Evolutionary conservation across 2,797 vertebrate species (phyloP).

Genomic region (Loris lydekkerianus): DNA sequence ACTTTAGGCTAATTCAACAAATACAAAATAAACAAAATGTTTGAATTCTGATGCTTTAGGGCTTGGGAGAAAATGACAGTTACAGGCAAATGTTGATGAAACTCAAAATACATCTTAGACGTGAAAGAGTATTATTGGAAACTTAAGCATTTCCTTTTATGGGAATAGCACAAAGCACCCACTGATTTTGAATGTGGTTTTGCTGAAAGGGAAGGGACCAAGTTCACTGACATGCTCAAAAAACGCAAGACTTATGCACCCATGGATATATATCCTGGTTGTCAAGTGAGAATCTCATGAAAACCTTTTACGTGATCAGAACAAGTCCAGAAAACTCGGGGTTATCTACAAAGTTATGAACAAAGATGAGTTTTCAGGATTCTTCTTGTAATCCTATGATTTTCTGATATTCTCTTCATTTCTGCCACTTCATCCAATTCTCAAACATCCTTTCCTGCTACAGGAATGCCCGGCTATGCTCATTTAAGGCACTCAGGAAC

Average conservation of each 20-base stretch:
- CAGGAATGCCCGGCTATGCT: neutral
- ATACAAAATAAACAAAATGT: neutral
- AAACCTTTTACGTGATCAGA: neutral
- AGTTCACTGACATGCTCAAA: neutral
- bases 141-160: neutral
- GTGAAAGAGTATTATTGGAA: neutral
- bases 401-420: neutral
- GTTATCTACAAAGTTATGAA: neutral
- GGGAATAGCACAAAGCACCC: neutral
- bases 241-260: neutral
- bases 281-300: neutral
- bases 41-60: neutral
- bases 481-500: neutral
- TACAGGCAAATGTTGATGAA: neutral
- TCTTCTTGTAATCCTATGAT: neutral
- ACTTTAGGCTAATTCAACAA: neutral
- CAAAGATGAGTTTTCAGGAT: neutral
- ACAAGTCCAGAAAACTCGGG: neutral
- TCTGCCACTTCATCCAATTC: neutral
- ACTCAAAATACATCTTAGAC: constrained; percentile 19
- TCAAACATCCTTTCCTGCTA: neutral
- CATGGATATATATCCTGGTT: neutral
- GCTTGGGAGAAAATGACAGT: neutral
- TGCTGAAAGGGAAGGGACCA: neutral
- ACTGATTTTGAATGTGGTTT: neutral